phyloP scores from a whole-genome alignment of 2,888 invertebrate genomes.

The Philereme vetulata region DNA sequence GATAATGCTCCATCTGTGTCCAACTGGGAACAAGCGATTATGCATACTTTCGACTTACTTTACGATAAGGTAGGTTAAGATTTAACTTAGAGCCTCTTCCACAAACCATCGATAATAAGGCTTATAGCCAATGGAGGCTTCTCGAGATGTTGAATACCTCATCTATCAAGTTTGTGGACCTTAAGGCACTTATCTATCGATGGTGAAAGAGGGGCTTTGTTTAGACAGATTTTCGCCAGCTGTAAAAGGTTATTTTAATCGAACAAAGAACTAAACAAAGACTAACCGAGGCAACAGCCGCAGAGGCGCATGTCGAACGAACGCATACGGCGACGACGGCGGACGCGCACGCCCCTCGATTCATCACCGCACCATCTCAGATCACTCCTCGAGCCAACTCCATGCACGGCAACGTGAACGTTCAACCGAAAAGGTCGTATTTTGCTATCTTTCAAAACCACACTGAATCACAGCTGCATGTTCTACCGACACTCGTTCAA shows the following conservation, averaged over 20 bases:
- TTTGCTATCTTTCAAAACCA: slow-evolving; percentile 46
- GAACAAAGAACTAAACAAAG: slow-evolving; percentile 20
- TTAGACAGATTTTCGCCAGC: slow-evolving; percentile 32
- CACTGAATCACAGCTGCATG: slow-evolving; percentile 25
- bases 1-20: not conserved
- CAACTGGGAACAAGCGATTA: slow-evolving; percentile 25
- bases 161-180: no score
- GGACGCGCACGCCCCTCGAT: slow-evolving; percentile 58
- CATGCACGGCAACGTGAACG: slow-evolving; percentile 71
- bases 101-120: no score
- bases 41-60: slow-evolving; percentile 23
- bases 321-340: slow-evolving; percentile 64
- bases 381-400: slow-evolving; percentile 47
- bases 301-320: slow-evolving; percentile 77
- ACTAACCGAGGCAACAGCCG: slow-evolving; percentile 80
- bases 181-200: no score
- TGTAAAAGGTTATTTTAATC: slow-evolving; percentile 22
- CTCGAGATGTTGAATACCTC: no score
- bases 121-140: no score
- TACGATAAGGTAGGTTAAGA: no score
- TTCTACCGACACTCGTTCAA: slow-evolving; percentile 18
- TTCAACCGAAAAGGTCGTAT: slow-evolving; percentile 68
- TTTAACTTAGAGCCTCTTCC: no score
- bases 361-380: slow-evolving; percentile 69
- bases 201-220: slow-evolving; percentile 14